Conservation (phyloP, 2,113 vertebrate genomes). For the Dasyprocta punctata region DNA sequence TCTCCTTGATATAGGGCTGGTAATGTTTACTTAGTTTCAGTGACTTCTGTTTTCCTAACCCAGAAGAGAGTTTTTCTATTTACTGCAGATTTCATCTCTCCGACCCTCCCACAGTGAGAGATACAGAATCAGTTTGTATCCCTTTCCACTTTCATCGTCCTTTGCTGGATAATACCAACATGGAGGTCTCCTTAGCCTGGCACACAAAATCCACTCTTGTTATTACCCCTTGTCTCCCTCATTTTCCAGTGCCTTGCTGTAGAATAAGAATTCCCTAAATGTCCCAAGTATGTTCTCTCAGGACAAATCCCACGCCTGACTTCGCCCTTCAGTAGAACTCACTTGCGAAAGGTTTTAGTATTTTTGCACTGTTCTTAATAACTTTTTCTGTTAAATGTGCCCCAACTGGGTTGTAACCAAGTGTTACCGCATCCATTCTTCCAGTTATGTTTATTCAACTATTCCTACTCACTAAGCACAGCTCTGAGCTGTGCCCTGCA, state of each 20-base stretch:
- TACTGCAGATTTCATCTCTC: not conserved
- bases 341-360: not conserved
- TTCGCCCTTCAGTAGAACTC: not conserved
- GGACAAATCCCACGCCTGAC: not conserved
- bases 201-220: not conserved
- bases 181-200: not conserved
- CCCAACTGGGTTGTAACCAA: not conserved
- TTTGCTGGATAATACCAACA: not conserved
- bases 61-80: not conserved
- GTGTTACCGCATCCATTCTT: not conserved
- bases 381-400: not conserved
- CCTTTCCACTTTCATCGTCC: not conserved
- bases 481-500: not conserved
- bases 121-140: not conserved
- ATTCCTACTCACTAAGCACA: not conserved
- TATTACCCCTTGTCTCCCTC: not conserved
- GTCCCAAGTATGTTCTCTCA: not conserved
- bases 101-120: not conserved
- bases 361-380: not conserved
- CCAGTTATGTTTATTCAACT: not conserved
- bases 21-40: not conserved
- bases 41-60: not conserved
- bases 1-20: not conserved
- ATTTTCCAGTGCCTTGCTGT: not conserved
- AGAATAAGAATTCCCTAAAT: not conserved